A percentile compares a stretch with the other conserved stretches of the same genome.
Conservation (phyloP, 2,113 vertebrate species). For the Nyctereutes procyonoides region DNA sequence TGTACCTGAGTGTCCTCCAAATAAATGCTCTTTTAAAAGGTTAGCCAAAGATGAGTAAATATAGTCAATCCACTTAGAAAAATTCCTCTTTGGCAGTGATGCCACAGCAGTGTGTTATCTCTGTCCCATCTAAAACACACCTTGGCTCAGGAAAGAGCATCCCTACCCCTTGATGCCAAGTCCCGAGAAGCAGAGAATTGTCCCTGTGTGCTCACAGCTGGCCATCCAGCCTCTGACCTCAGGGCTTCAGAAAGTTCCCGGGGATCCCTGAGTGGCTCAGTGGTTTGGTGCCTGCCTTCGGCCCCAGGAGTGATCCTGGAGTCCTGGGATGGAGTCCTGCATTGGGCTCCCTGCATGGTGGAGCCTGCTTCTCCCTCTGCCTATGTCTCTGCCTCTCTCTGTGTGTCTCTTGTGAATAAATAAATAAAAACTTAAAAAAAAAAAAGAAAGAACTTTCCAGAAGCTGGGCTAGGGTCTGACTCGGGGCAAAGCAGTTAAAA, state of each 20-base stretch:
- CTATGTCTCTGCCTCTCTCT: no score
- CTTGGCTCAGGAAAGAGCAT: fast-evolving
- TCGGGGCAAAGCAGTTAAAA: not conserved
- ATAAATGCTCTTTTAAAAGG: not conserved
- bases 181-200: not conserved
- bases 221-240: not conserved
- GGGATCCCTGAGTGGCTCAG: no score
- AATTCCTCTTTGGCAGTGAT: not conserved
- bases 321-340: no score
- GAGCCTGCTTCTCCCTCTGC: no score
- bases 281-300: no score
- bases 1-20: not conserved
- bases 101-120: not conserved
- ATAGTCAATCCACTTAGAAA: not conserved
- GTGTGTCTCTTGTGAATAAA: no score
- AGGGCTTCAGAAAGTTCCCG: not conserved
- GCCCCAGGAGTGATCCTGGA: no score
- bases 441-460: not conserved
- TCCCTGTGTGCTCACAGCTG: not conserved
- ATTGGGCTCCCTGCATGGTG: no score
- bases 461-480: not conserved
- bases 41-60: not conserved
- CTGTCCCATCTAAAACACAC: fast-evolving
- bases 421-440: no score
- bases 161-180: fast-evolving